Base-by-base conservation (phyloP, 1,140 invertebrate species). In the Carposina sasakii region DNA sequence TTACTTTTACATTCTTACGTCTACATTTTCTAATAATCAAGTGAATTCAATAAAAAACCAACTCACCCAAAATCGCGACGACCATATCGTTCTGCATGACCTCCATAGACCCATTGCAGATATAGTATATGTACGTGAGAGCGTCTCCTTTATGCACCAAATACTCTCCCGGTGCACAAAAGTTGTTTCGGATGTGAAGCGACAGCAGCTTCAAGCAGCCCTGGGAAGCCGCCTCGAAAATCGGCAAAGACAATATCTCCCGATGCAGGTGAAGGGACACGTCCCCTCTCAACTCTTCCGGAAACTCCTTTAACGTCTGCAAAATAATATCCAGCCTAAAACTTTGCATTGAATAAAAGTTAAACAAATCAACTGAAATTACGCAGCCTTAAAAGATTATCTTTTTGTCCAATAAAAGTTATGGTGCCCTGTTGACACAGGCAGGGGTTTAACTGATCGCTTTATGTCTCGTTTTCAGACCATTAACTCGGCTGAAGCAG, bases 91-190 rank as follows among this genome's bases (percentile, higher is more conserved):
- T 95, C 78, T 98, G 97, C 51, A 99, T 93, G 26, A 99, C 97
- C 86, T 99, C 98, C 92, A 99, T 99, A 3, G 96, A 98, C 3
- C 98, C 98, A 64, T 98, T 97, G 77, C 95, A 98, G 24, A 98
- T 91, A 76, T 98, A 98, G 85, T 98, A 98, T 58, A 99, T 94
- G 60, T 96, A 97, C 30, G 94, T 94, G 0, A 99, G 89, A 1
- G 98, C 96, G 75, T 99, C 98, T 16, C 98, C 97, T 85, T 95
- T 94, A 84, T 99, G 97, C 15, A 99, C 94, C 10, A 99, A 88
- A 73, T 94, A 99, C 81, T 99, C 98, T 24, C 97, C 98, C 2
- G 98, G 98, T 43, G 98, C 91, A 86, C 97, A 96, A 87, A 99
- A 93, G 87, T 98, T 93, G 81, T 92, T 94, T 57, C 94, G 89